Percentiles rank a stretch among this genome's conserved stretches.
Evolutionary conservation across 2,797 vertebrate species (phyloP).

Genomic region (Ataeniobius toweri): DNA sequence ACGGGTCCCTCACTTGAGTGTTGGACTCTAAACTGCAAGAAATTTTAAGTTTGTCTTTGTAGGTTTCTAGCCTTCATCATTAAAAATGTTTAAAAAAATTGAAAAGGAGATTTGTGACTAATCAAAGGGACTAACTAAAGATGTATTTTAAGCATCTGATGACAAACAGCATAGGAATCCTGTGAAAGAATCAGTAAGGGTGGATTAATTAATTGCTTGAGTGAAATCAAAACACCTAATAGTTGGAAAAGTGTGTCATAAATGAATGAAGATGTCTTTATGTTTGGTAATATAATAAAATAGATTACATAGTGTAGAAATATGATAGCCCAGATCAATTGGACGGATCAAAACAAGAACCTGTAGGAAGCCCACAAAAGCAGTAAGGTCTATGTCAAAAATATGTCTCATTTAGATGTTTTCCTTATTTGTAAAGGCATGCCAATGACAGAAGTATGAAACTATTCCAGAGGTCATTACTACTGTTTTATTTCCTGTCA

Average conservation of each 20-base stretch:
- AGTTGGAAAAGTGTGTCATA: slow-evolving; percentile 46
- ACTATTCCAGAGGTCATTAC: neutral
- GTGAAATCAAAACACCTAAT: slow-evolving; percentile 58
- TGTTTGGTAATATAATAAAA: neutral
- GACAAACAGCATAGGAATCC: slow-evolving; percentile 67
- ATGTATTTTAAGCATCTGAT: slow-evolving; percentile 62
- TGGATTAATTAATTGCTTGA: slow-evolving; percentile 51
- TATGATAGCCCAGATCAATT: neutral
- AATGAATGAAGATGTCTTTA: slow-evolving; percentile 35
- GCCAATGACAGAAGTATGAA: neutral
- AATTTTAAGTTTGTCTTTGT: slow-evolving; percentile 57
- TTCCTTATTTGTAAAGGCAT: neutral
- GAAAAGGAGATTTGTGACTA: slow-evolving; percentile 71
- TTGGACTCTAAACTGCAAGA: slow-evolving; percentile 56
- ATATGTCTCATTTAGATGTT: neutral
- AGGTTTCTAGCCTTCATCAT: slow-evolving; percentile 30
- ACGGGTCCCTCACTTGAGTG: slow-evolving; percentile 51
- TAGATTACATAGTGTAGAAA: neutral
- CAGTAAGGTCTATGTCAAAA: neutral
- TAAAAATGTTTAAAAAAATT: slow-evolving; percentile 64
- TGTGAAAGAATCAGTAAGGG: slow-evolving; percentile 64
- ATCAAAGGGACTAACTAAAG: slow-evolving; percentile 73
- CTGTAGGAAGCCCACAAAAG: slow-evolving; percentile 13
- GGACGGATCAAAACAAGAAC: slow-evolving; percentile 13
- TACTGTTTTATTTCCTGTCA: neutral